Percentiles rank a stretch among this genome's conserved stretches.
phyloP scores from a whole-genome alignment of 1,140 invertebrate genomes.

The Psilanteris sp. region DNA sequence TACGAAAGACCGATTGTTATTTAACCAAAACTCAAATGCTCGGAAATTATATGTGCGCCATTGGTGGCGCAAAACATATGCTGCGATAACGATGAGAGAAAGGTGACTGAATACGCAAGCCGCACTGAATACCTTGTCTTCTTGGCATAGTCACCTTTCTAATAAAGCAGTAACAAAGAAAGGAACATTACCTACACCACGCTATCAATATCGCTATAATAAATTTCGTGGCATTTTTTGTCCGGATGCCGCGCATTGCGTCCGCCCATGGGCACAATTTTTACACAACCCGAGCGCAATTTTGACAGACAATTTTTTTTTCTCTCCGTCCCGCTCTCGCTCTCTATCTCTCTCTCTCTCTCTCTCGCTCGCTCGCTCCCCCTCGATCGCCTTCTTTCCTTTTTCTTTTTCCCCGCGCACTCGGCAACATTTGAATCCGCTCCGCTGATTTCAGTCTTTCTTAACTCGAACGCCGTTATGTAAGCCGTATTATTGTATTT shows the following conservation, averaged over 20 bases:
- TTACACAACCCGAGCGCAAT: no score
- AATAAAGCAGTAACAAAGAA: conserved; percentile 69
- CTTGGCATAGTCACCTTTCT: conserved; percentile 76
- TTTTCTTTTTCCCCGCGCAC: no score
- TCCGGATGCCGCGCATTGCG: neutral
- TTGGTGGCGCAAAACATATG: conserved; percentile 73
- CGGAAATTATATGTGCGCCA: conserved; percentile 70
- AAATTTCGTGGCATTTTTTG: conserved; percentile 6
- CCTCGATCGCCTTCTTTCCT: no score
- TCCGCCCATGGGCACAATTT: no score
- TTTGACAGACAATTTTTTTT: no score
- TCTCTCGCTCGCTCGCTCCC: no score
- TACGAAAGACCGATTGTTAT: neutral
- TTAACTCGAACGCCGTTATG: neutral
- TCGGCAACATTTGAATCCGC: no score
- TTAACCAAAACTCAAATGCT: conserved; percentile 22
- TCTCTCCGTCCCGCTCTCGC: no score
- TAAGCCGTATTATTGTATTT: no score
- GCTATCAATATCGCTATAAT: conserved; percentile 37
- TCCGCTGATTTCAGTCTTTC: conserved; percentile 18
- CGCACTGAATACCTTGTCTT: conserved; percentile 73
- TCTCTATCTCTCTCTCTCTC: no score
- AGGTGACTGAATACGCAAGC: conserved; percentile 69
- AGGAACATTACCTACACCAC: conserved; percentile 61
- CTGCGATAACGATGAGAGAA: conserved; percentile 74